phyloP scores from a whole-genome alignment of 37 sponge, comb jelly and placozoan species.

The Ianthella basta region DNA sequence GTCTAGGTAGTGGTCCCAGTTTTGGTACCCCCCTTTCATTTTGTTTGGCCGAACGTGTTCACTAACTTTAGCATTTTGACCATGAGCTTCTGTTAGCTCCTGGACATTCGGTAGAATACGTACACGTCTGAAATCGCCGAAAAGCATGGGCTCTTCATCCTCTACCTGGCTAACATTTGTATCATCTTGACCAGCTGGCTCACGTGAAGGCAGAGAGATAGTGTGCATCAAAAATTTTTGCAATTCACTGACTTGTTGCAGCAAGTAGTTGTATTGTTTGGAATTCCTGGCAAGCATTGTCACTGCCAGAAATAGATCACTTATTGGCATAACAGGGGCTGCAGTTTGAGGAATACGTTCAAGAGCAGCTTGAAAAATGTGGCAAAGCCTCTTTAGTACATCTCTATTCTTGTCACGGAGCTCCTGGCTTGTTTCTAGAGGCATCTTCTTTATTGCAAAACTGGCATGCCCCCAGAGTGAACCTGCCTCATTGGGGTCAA shows the following conservation, averaged over 20 bases:
- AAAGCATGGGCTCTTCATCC: conserved; percentile 3
- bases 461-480: background rate
- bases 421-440: background rate
- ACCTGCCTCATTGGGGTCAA: background rate
- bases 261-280: background rate
- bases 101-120: conserved; percentile 37
- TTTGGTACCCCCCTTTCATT: conserved; percentile 44
- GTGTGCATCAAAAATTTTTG: background rate
- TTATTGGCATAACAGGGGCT: background rate
- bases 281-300: background rate
- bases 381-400: background rate
- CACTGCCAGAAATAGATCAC: background rate
- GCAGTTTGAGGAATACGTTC: conserved; percentile 22
- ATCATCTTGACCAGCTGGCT: background rate
- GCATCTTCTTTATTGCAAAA: background rate
- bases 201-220: no score
- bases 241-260: background rate
- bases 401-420: background rate
- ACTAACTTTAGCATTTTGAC: background rate
- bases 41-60: conserved; percentile 58
- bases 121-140: conserved; percentile 23
- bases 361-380: background rate
- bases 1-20: conserved; percentile 79
- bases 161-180: background rate
- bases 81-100: conserved; percentile 14